These are phyloP conservation scores for Hemicrepidius hirtus DNA, from an alignment of 2,888 invertebrate genomes.

Conservation along the genomic window DNA sequence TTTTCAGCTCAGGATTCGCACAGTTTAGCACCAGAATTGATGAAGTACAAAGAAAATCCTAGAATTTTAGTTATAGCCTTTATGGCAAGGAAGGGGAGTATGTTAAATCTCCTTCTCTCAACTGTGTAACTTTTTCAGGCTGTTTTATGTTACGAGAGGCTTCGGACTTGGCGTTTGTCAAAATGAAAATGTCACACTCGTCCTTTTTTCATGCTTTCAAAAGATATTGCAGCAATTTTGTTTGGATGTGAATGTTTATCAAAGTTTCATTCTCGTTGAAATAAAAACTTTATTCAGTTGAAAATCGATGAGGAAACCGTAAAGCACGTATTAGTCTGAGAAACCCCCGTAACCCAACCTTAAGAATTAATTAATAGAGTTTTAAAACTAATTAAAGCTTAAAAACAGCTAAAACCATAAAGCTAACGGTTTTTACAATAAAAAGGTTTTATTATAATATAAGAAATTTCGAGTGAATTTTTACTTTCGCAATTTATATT, in stretches of 20 bases:
- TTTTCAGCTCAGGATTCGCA: slow-evolving; percentile 1
- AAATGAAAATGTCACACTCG: slow-evolving; percentile 12
- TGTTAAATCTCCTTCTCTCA: slow-evolving; percentile 1
- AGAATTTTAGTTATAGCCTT: slow-evolving; percentile 19
- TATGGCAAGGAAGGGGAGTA: slow-evolving; percentile 3
- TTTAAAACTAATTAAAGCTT: not conserved
- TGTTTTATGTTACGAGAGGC: slow-evolving; percentile 11
- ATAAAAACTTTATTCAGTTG: not conserved
- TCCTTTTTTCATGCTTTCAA: slow-evolving; percentile 3
- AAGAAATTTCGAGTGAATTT: not conserved
- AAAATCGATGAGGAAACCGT: not conserved
- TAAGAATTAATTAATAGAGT: not conserved
- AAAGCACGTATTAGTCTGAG: not conserved
- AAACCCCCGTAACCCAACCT: not conserved
- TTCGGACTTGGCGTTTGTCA: slow-evolving; percentile 13
- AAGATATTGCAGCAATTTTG: slow-evolving; percentile 6
- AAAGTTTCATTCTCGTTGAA: not conserved
- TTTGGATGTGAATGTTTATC: slow-evolving; percentile 1
- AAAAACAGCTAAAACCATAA: not conserved
- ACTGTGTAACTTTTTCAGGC: slow-evolving; percentile 19
- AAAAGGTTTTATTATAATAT: slow-evolving; percentile 12
- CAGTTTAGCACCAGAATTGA: not conserved
- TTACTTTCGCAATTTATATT: slow-evolving; percentile 20
- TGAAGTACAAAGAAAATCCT: slow-evolving; percentile 1
- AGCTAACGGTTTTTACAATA: not conserved